Evolutionary conservation across 2,113 vertebrate species (phyloP).

Genomic region (Riparia riparia): DNA sequence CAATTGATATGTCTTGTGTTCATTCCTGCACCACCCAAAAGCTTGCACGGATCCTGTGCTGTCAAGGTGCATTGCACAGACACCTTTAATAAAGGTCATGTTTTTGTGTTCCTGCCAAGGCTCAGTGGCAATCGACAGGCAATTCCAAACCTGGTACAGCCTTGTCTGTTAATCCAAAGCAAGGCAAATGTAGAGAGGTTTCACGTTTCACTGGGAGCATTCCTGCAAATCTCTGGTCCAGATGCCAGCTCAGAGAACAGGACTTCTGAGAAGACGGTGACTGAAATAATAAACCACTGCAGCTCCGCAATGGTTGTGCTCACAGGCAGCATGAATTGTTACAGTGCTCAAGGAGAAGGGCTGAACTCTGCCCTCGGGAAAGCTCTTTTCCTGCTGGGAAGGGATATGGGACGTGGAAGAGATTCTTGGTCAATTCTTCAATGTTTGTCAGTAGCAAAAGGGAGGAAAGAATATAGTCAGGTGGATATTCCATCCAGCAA

Average conservation of each 20-base stretch:
- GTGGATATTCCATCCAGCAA: not conserved
- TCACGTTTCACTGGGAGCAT: not conserved
- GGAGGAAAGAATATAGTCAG: not conserved
- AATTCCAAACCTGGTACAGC: not conserved
- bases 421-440: not conserved
- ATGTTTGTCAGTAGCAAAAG: not conserved
- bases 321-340: not conserved
- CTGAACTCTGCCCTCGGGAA: not conserved
- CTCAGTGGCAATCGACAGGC: not conserved
- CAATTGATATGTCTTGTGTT: not conserved
- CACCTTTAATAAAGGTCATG: not conserved
- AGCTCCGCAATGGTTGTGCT: not conserved
- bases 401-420: not conserved
- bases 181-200: not conserved
- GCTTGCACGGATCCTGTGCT: not conserved
- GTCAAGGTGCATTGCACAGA: not conserved
- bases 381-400: not conserved
- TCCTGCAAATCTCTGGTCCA: not conserved
- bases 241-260: not conserved
- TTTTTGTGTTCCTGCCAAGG: not conserved
- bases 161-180: not conserved
- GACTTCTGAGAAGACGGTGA: not conserved
- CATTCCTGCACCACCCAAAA: not conserved
- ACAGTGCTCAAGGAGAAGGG: not conserved
- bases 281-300: not conserved